These are phyloP conservation scores for Eupeodes latifasciatus DNA, from an alignment of 2,888 invertebrate species.

Conservation along the genomic window DNA sequence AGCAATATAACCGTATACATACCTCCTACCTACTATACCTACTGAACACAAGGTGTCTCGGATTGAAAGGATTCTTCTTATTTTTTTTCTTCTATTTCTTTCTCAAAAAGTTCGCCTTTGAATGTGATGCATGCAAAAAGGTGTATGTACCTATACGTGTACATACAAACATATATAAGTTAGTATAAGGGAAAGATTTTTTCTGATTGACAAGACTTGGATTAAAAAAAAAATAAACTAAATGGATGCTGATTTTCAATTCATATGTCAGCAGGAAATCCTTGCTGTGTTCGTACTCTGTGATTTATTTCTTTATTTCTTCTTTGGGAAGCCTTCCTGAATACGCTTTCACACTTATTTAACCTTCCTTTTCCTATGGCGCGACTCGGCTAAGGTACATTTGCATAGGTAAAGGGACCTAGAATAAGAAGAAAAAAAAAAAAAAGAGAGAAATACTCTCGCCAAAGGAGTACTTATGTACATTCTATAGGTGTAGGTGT, in stretches of 20 bases:
- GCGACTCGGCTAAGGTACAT: background rate
- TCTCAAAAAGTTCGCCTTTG: constrained; percentile 4
- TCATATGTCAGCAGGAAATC: constrained; percentile 27
- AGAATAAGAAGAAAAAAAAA: no score
- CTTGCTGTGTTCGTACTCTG: background rate
- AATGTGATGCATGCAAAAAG: background rate
- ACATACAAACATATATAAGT: no score
- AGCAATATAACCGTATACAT: constrained; percentile 49
- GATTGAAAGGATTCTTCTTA: constrained; percentile 4
- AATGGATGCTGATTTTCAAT: constrained; percentile 30
- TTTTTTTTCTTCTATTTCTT: no score
- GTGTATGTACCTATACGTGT: no score
- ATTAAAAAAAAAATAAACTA: background rate
- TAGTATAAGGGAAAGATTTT: background rate
- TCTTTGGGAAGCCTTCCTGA: background rate
- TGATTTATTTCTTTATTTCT: constrained; percentile 20
- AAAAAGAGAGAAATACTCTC: no score
- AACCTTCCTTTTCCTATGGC: background rate
- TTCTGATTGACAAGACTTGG: background rate
- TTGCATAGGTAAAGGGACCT: no score
- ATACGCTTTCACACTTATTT: constrained; percentile 12
- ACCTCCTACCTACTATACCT: no score
- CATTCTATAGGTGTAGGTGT: no score
- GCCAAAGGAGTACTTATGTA: no score
- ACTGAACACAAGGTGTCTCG: constrained; percentile 24